Evolutionary conservation across 2,797 vertebrate genomes (phyloP), one percentile per base, ranked within the genome.

Genomic region (Hyperoplus immaculatus): DNA sequence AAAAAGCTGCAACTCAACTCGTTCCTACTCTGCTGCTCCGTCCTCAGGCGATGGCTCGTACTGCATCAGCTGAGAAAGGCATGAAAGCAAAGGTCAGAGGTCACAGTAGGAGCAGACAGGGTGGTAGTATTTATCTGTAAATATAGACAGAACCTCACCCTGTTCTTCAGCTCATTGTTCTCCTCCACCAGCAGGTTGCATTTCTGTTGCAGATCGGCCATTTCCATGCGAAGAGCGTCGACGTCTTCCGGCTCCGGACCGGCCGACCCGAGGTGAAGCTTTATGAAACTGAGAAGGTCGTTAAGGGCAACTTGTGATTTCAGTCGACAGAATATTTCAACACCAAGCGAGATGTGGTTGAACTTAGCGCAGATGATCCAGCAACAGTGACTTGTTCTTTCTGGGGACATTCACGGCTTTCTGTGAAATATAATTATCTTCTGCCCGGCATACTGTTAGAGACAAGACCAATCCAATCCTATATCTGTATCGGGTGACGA

Each of bases 181-280:
- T 99, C 98, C 93, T 97, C 96, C 92, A 96, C 54, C 60, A 97
- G 94, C 80, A 94, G 93, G 85, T 97, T 96, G 13, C 94, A 97
- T 90, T 97, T 99, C 89, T 97, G 96, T 78, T 97, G 96, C 70
- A 97, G 95, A 69, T 98, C 96, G 54, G 94, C 93, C 73, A 98
- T 88, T 89, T 99, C 97, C 89, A 94, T 82, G 16, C 95, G 95
- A 69, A 99, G 96, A 65, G 95, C 83, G 69, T 97, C 96, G 0
- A 94, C 68, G 73, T 98, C 96, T 5, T 93, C 94, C 2, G 96
- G 94, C 84, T 97, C 97, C 2, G 95, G 88, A 57, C 94, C 95
- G 4, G 93, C 83, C 8, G 93, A 94, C 60, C 96, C 96, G 72
- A 99, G 94, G 78, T 98, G 97, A 80, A 96, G 96, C 93, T 97